Evolutionary conservation across 2,797 vertebrate species (phyloP), one percentile per base, ranked within the genome.

Genomic region (Acrossocheilus wenchowensis): DNA sequence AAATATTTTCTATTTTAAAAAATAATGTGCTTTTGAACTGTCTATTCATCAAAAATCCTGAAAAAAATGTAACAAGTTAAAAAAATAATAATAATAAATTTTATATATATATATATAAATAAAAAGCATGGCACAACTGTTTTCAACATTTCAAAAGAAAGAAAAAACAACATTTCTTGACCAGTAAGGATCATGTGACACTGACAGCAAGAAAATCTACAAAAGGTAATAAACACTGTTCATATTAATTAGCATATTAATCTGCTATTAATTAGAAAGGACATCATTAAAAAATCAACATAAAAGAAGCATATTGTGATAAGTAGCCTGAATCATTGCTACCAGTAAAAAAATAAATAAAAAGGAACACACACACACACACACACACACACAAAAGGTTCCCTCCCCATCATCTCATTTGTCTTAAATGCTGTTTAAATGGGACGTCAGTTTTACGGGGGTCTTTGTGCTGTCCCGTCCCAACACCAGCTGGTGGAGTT

Each of bases 401-500:
- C 69, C 26, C 73, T 39, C 30, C 4, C 19, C 1, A 21, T 14
- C 72, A 71, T 66, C 87, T 87, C 54, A 86, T 87, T 87, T 88
- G 89, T 85, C 82, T 86, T 83, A 87, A 82, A 88, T 82, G 84
- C 83, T 82, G 78, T 86, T 88, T 90, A 86, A 88, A 86, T 71
- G 62, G 85, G 75, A 83, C 80, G 41, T 78, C 64, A 81, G 73
- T 82, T 82, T 78, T 72, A 54, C 21, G 15, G 79, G 50, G 86
- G 85, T 83, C 86, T 78, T 69, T 78, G 89, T 82, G 79, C 34
- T 5, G 84, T 78, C 88, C 82, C 69, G 77, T 80, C 85, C 87
- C 90, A 90, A 91, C 91, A 93, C 91, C 95, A 94, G 94, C 94
- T 94, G 94, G 86, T 89, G 30, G 91, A 92, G 92, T 91, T 91